These are phyloP conservation scores for Elysia crispata DNA, from an alignment of 2,888 invertebrate species.

Conservation along the genomic window DNA sequence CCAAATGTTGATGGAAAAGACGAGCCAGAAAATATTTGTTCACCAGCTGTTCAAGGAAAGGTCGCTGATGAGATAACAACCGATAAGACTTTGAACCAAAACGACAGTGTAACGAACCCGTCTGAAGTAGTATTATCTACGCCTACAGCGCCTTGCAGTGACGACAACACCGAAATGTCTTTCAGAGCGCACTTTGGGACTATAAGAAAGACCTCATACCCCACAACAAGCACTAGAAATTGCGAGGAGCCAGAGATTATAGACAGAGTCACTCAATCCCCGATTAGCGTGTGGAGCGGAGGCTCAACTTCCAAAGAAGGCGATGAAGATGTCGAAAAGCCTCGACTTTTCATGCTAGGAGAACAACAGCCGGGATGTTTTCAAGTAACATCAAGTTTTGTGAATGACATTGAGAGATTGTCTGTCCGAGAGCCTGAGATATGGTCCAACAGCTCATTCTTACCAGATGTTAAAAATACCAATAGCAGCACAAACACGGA, in stretches of 20 bases:
- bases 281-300: constrained; percentile 62
- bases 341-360: background rate
- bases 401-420: constrained; percentile 34
- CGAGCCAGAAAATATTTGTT: background rate
- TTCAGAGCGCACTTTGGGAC: background rate
- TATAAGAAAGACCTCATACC: background rate
- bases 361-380: background rate
- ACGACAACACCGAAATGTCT: background rate
- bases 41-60: background rate
- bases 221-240: background rate
- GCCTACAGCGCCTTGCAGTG: background rate
- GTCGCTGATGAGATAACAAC: too few species aligned
- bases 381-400: background rate
- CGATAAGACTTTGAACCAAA: too few species aligned
- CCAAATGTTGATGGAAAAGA: background rate
- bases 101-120: too few species aligned
- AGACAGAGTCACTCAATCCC: constrained; percentile 49
- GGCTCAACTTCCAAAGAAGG: constrained; percentile 42
- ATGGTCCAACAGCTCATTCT: constrained; percentile 31
- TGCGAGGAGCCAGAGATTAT: background rate
- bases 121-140: too few species aligned
- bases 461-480: constrained; percentile 6
- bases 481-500: constrained; percentile 1
- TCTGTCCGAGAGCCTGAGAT: constrained; percentile 46
- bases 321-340: background rate